Base-by-base conservation (phyloP, 37 sponge, comb jelly and placozoan species). In the Amphimedon queenslandica region DNA sequence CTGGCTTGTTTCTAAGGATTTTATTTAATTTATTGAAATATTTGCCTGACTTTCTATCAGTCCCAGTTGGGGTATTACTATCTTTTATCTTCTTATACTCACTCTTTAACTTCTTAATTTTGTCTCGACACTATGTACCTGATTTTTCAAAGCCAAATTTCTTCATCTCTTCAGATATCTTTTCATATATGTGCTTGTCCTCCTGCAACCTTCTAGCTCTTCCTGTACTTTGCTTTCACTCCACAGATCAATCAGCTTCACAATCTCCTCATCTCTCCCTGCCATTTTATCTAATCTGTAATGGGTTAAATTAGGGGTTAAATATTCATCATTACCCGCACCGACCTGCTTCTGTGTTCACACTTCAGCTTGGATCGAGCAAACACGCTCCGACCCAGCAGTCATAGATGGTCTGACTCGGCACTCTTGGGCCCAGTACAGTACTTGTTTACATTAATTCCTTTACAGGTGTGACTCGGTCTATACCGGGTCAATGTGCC, bases 31-130 rank as follows among this genome's bases (percentile, higher is more conserved):
- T 30, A 38, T 66, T 37, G 23, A 23, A 66, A 30, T 33, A 66
- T 23, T 66, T 66, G 5, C 13, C 28, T 6, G 67, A 27, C 67
- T 35, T 66, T 37, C 72, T 71, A 23, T 10, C 72, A n/a, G 39
- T 71, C 4, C 57, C 72, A 16, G 72, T 55, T 29, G 25, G 16
- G 4, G 10, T 53, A 42, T 71, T 47, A 13, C 35, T 71, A 32
- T 71, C 72, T 38, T 71, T 71, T 5, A 71, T 42, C 41, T 43
- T 71, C 23, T 53, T 43, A 23, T 71, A 71, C 33, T 71, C 72
- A 10, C 29, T 32, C 24, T 71, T 25, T 23, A 53, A 55, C 51
- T 71, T 71, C 33, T 71, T 71, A 31, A 71, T 53, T 55, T 71
- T 71, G 8, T 71, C 57, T 42, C 72, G 13, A 27, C 72, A 71